phyloP scores from a whole-genome alignment of 2,888 invertebrate species.

The Drosophila cracens region DNA sequence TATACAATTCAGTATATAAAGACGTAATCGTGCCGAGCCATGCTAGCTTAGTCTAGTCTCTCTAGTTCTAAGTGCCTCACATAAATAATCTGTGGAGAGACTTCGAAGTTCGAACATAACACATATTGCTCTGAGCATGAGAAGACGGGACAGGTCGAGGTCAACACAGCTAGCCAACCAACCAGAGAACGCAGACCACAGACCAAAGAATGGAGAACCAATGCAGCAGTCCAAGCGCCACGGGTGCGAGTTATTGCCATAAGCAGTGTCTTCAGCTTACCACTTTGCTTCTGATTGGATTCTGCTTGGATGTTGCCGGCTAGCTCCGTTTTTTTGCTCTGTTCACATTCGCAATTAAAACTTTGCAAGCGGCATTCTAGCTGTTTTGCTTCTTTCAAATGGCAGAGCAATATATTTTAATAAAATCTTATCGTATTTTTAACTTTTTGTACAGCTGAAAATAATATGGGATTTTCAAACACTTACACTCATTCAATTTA shows the following conservation, averaged over 20 bases:
- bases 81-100: slow-evolving; percentile 79
- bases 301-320: slow-evolving; percentile 15
- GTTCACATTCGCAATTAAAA: slow-evolving; percentile 40
- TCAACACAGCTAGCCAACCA: slow-evolving; percentile 37
- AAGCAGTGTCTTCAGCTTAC: slow-evolving; percentile 26
- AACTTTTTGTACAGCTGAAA: slow-evolving; percentile 16
- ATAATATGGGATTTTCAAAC: background rate
- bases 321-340: slow-evolving; percentile 22
- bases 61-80: slow-evolving; percentile 29
- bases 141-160: slow-evolving; percentile 82
- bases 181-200: background rate
- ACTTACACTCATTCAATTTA: background rate
- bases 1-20: slow-evolving; percentile 69
- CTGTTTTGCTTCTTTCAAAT: slow-evolving; percentile 64
- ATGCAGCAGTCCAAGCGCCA: slow-evolving; percentile 57
- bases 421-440: slow-evolving; percentile 20
- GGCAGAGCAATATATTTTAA: slow-evolving; percentile 56
- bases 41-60: slow-evolving; percentile 17
- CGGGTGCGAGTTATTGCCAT: slow-evolving; percentile 75
- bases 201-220: slow-evolving; percentile 14
- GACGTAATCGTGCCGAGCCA: slow-evolving; percentile 65
- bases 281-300: slow-evolving; percentile 16
- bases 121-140: slow-evolving; percentile 33
- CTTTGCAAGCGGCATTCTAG: slow-evolving; percentile 36
- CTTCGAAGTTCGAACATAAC: slow-evolving; percentile 46